Conservation (phyloP, 2,888 invertebrate species). For the Tachina lurida region DNA sequence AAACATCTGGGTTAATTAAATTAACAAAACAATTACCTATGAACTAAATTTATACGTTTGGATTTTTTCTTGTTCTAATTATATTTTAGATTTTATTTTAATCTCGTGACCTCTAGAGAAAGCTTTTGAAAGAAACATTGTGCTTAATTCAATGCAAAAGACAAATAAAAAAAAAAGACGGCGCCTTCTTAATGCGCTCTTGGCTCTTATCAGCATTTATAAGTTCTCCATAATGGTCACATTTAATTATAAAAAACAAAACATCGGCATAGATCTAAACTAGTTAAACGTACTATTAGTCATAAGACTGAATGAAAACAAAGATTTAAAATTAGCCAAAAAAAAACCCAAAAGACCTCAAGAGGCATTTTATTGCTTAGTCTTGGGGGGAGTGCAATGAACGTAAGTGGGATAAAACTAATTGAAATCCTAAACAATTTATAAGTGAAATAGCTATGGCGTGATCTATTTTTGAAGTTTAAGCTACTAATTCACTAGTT, state of each 20-base stretch:
- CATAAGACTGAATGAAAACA: neutral
- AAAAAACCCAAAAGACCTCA: neutral
- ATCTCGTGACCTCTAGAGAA: constrained; percentile 29
- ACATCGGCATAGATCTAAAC: constrained; percentile 11
- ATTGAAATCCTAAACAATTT: too few species aligned
- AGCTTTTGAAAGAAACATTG: constrained; percentile 14
- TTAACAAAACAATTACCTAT: too few species aligned
- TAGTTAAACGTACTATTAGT: neutral
- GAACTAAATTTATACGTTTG: too few species aligned
- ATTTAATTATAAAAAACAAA: neutral
- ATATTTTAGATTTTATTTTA: constrained; percentile 17
- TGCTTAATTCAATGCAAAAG: constrained; percentile 10
- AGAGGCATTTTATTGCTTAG: too few species aligned
- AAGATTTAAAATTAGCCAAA: neutral
- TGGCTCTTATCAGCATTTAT: constrained; percentile 11
- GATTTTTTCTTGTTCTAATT: neutral
- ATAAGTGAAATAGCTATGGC: too few species aligned
- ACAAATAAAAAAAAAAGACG: neutral
- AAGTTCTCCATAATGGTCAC: neutral
- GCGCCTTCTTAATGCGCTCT: constrained; percentile 3
- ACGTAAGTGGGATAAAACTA: too few species aligned
- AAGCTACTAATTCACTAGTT: too few species aligned
- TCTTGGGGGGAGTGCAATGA: too few species aligned
- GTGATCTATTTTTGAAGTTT: too few species aligned
- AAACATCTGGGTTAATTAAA: too few species aligned